Evolutionary conservation across 35 echinoderm and acorn worm species (phyloP).

Genomic region (Strongylocentrotus purpuratus): DNA sequence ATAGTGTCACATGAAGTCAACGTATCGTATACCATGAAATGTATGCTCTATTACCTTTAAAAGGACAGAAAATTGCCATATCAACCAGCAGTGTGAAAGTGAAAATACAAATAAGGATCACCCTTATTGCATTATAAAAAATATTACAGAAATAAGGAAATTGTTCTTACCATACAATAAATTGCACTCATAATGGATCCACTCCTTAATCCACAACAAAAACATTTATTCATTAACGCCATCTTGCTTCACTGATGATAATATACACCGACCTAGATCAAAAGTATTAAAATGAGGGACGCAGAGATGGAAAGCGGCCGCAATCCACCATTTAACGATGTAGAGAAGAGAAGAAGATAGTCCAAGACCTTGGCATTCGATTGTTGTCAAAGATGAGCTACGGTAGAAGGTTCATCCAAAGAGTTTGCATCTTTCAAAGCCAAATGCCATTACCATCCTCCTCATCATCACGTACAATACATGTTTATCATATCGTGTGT

Average conservation of each 20-base stretch:
- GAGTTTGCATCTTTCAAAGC: neutral
- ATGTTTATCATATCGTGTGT: neutral
- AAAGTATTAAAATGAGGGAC: too few species aligned
- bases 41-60: too few species aligned
- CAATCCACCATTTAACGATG: too few species aligned
- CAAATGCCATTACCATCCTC: neutral
- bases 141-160: neutral
- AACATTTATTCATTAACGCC: conserved; percentile 2
- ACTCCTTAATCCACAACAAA: conserved; percentile 18
- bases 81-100: too few species aligned
- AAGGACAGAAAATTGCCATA: too few species aligned
- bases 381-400: neutral
- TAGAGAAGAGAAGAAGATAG: neutral
- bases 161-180: conserved; percentile 2
- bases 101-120: neutral
- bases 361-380: neutral
- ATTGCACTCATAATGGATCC: conserved; percentile 31
- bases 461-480: neutral
- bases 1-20: too few species aligned
- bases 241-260: neutral
- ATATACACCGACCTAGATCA: neutral
- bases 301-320: too few species aligned
- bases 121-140: neutral
- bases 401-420: neutral
- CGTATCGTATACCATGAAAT: too few species aligned